Percentiles rank a stretch among this genome's conserved stretches.
Conservation (phyloP, 2,797 vertebrate genomes). For the Onychomys torridus region DNA sequence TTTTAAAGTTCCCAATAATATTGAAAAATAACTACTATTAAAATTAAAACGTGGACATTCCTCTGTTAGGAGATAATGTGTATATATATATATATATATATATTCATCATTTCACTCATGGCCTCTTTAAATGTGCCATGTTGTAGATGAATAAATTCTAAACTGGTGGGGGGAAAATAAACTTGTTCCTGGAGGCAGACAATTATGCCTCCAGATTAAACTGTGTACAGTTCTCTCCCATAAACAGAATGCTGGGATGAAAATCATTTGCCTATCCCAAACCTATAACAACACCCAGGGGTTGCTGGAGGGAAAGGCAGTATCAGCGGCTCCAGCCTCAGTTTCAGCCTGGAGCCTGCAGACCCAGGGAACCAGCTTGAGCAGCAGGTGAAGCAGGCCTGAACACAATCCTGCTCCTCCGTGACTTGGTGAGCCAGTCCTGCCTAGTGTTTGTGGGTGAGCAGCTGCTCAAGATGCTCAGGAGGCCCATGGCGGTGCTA, state of each 20-base stretch:
- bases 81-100: no score
- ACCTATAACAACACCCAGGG: not conserved
- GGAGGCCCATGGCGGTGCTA: not conserved
- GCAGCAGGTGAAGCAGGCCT: not conserved
- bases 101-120: not conserved
- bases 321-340: not conserved
- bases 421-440: not conserved
- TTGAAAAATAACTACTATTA: not conserved
- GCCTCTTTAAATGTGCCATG: not conserved
- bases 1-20: not conserved
- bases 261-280: not conserved
- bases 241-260: not conserved
- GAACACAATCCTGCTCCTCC: not conserved
- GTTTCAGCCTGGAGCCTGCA: not conserved
- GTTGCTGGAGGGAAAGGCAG: not conserved
- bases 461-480: not conserved
- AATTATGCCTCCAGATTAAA: not conserved
- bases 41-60: not conserved
- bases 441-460: not conserved
- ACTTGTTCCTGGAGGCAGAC: not conserved
- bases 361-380: not conserved
- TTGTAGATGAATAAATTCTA: conserved; percentile 26
- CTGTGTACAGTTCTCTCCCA: not conserved
- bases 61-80: not conserved
- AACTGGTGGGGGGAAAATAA: not conserved